phyloP scores from a whole-genome alignment of 2,113 vertebrate genomes.

The Elachura formosa region DNA sequence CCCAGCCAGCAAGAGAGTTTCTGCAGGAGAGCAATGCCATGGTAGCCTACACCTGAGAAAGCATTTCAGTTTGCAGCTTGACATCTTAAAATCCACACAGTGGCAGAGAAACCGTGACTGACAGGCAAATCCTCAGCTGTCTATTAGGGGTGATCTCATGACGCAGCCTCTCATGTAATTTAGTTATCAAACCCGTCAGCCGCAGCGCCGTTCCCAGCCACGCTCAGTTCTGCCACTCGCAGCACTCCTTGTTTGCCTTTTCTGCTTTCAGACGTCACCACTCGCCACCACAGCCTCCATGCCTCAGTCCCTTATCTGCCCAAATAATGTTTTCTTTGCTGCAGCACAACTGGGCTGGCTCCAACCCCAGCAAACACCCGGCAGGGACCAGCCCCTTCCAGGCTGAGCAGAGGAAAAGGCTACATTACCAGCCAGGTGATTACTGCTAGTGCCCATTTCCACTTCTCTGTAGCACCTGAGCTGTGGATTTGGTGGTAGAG shows the following conservation, averaged over 20 bases:
- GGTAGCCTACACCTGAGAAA: background rate
- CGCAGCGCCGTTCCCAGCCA: background rate
- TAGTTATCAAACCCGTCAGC: constrained; percentile 47
- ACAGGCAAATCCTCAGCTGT: constrained; percentile 10
- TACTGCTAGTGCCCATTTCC: background rate
- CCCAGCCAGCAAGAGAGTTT: background rate
- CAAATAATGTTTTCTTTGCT: background rate
- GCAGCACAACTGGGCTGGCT: background rate
- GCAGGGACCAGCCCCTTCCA: background rate
- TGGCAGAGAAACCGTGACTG: background rate
- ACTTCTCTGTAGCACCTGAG: background rate
- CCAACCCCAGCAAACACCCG: background rate
- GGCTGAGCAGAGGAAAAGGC: background rate
- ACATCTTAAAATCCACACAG: background rate
- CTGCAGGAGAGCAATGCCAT: background rate
- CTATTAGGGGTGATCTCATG: constrained; percentile 38
- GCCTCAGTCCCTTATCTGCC: background rate
- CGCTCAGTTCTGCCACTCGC: background rate
- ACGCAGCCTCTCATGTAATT: constrained; percentile 1
- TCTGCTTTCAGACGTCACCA: background rate
- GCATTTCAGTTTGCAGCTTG: background rate
- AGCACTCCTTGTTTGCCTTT: background rate
- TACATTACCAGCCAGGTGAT: background rate
- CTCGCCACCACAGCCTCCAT: background rate
- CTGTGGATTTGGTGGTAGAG: background rate